phyloP scores from a whole-genome alignment of 2,113 vertebrate genomes.

The Erinaceus europaeus region DNA sequence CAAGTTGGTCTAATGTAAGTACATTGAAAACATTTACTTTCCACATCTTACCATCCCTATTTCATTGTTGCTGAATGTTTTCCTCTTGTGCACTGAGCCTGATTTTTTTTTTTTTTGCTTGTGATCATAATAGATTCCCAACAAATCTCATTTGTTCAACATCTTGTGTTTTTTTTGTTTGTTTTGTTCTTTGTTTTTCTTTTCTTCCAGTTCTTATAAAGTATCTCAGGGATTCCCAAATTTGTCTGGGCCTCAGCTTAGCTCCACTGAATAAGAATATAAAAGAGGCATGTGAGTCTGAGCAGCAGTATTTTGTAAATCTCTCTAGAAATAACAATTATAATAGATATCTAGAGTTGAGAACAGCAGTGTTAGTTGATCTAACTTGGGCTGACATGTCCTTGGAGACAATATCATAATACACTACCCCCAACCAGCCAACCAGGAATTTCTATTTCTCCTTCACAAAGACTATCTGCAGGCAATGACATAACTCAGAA shows the following conservation, averaged over 20 bases:
- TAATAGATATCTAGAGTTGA: not conserved
- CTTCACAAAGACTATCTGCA: not conserved
- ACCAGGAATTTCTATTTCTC: not conserved
- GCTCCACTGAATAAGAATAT: not conserved
- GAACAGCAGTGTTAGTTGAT: not conserved
- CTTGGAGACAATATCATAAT: not conserved
- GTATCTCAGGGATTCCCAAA: not conserved
- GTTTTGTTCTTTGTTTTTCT: too few relatives aligned
- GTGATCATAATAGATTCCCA: not conserved
- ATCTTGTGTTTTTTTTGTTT: too few relatives aligned
- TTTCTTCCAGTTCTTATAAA: not conserved
- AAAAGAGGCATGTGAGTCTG: not conserved
- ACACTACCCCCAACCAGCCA: too few relatives aligned
- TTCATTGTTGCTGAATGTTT: not conserved
- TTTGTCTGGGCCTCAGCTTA: not conserved
- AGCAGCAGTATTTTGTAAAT: not conserved
- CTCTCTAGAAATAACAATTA: not conserved
- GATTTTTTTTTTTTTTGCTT: not conserved
- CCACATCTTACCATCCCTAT: rapidly evolving
- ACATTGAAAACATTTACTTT: not conserved
- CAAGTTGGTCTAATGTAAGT: not conserved
- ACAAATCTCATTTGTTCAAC: not conserved
- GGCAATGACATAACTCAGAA: not conserved
- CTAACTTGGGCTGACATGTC: not conserved
- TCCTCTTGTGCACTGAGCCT: not conserved